Evolutionary conservation across 2,888 invertebrate species (phyloP), one percentile per base, ranked within the genome.

Genomic region (Tromatobia lineatoria): DNA sequence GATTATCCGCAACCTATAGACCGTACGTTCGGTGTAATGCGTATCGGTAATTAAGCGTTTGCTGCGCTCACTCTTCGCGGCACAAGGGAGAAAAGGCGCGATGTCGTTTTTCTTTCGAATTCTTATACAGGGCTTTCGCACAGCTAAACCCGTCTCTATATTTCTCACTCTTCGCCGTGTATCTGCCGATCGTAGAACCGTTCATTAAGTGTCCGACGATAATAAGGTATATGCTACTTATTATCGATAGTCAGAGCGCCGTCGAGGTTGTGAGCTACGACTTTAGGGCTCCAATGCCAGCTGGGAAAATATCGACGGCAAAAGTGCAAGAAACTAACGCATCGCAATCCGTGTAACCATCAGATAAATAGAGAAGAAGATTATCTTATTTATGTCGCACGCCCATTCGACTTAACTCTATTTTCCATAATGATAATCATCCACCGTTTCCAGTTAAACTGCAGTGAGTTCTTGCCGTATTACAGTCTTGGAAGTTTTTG

Each of bases 1-100:
- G 79, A 79, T 71, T 67, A 54, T 38, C 66, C 42, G 38, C 59
- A 20, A 20, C 34, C 38, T 15, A 38, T 34, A 61, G 15, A 29
- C 73, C 42, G 64, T 70, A 57, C 50, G 64, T 45, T 71, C 42
- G 59, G 79, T 73, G 79, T 71, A 79, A 79, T 80, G 80, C 80
- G 80, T 74, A 80, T 80, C 80, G 74, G 80, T 80, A 80, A 80
- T 80, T 80, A 80, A 80, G 80, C 80, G 80, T 80, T 80, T 80
- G 73, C 73, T 69, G 38, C 67, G 45, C 67, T 45, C 67, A 80
- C 57, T 80, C 80, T 67, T 73, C 80, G 59, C 59, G n/a, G 45
- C 20, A 18, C 10, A 7, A 7, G 45, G 38, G 2, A 10, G 25
- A n/a, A 25, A 57, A 42, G 45, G 29, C 59, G 64, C 69, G 18